Evolutionary conservation across 2,888 invertebrate genomes (phyloP).

Genomic region (Fissipunctia ypsillon): DNA sequence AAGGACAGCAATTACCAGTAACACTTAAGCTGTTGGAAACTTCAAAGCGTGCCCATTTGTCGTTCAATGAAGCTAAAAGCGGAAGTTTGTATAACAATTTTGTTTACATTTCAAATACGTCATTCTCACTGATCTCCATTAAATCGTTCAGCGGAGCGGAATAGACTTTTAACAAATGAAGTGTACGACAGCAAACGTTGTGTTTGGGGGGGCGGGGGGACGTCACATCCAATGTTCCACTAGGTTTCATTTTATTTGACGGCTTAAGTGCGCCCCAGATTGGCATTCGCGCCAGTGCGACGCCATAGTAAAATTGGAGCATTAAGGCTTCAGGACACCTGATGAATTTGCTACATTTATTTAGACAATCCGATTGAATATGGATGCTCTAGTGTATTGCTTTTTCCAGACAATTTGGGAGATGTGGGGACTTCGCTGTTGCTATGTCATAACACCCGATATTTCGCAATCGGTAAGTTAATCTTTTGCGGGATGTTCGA

Average conservation of each 20-base stretch:
- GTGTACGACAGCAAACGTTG: constrained; percentile 70
- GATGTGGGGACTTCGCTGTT: neutral
- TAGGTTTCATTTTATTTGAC: constrained; percentile 81
- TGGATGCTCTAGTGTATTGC: constrained; percentile 28
- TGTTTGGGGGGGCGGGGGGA: constrained; percentile 70
- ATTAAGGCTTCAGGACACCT: constrained; percentile 58
- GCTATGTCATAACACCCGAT: neutral
- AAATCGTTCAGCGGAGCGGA: constrained; percentile 68
- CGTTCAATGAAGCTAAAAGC: constrained; percentile 56
- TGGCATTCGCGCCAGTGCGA: constrained; percentile 75
- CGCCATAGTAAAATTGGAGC: constrained; percentile 60
- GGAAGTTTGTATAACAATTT: constrained; percentile 60
- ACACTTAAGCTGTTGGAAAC: constrained; percentile 39
- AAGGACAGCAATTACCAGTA: constrained; percentile 48
- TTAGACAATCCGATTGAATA: constrained; percentile 41
- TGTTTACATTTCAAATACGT: constrained; percentile 71
- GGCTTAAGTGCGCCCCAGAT: constrained; percentile 81
- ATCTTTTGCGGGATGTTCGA: no score
- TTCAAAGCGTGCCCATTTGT: constrained; percentile 55
- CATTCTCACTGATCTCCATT: constrained; percentile 70
- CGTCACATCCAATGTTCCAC: constrained; percentile 81
- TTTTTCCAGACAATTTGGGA: constrained; percentile 34
- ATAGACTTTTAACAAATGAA: constrained; percentile 78
- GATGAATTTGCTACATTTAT: constrained; percentile 65
- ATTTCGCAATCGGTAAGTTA: neutral